Evolutionary conservation across 64 coral and sea anemone genomes (phyloP).

Genomic region (Dendronephthya gigantea): DNA sequence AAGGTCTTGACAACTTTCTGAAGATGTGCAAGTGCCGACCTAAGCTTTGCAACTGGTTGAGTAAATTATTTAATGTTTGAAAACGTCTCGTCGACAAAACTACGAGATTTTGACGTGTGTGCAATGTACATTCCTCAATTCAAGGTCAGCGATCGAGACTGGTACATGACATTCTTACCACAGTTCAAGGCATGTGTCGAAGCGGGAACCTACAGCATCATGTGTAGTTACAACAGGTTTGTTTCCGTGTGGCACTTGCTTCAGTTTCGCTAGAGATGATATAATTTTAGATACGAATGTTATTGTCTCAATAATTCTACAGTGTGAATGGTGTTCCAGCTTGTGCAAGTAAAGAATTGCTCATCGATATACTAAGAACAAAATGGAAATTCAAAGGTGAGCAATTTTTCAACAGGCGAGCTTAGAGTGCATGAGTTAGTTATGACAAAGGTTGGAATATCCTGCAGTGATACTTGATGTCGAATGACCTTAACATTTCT

Average conservation of each 20-base stretch:
- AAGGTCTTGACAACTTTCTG: too few species aligned
- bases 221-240: constrained; percentile 46
- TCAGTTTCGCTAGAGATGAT: neutral
- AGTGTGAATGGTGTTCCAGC: constrained; percentile 43
- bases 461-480: neutral
- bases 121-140: too few species aligned
- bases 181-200: constrained; percentile 37
- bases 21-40: too few species aligned
- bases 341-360: constrained; percentile 45
- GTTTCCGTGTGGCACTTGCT: neutral
- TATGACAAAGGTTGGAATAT: too few species aligned
- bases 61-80: too few species aligned
- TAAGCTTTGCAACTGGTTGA: too few species aligned
- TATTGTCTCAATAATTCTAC: neutral
- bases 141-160: constrained; percentile 42
- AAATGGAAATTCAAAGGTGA: constrained; percentile 46
- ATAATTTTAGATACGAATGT: neutral
- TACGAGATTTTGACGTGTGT: too few species aligned
- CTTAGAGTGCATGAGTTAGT: too few species aligned
- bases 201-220: constrained; percentile 46
- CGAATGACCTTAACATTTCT: neutral
- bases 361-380: constrained; percentile 42
- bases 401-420: too few species aligned
- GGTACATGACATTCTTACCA: constrained; percentile 35
- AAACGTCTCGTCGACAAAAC: too few species aligned